Evolutionary conservation across 2,888 invertebrate species (phyloP).

Genomic region (Hemistola chrysoprasaria): DNA sequence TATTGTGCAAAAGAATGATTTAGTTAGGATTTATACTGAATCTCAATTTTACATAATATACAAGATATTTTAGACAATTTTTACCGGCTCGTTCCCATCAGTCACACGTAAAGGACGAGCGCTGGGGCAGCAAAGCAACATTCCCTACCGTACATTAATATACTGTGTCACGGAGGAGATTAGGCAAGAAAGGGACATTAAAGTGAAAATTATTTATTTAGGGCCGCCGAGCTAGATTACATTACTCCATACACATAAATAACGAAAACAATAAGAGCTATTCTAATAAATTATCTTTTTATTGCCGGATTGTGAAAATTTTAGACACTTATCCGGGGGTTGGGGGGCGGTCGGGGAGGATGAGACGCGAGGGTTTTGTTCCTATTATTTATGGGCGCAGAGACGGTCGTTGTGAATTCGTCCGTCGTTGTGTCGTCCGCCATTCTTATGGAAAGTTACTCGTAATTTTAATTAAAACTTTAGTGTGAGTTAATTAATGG

Average conservation of each 20-base stretch:
- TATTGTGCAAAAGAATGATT: too few species aligned
- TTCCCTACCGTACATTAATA: conserved; percentile 1
- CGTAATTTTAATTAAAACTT: conserved; percentile 80
- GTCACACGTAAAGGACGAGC: too few species aligned
- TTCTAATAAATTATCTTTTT: conserved; percentile 83
- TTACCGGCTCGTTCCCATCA: too few species aligned
- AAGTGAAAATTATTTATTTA: conserved; percentile 82
- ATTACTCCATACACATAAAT: conserved; percentile 83
- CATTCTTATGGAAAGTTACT: conserved; percentile 71
- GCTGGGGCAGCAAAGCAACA: not conserved
- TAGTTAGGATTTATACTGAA: too few species aligned
- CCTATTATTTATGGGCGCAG: conserved; percentile 80
- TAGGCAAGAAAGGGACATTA: conserved; percentile 81
- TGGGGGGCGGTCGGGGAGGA: conserved; percentile 40
- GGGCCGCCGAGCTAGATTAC: conserved; percentile 79
- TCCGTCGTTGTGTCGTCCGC: conserved; percentile 66
- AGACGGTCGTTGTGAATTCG: conserved; percentile 76
- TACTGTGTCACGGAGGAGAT: conserved; percentile 59
- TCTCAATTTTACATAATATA: too few species aligned
- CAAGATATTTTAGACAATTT: too few species aligned
- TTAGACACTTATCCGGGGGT: conserved; percentile 79
- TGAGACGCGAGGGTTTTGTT: conserved; percentile 69
- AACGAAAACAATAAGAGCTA: conserved; percentile 82
- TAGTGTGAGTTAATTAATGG: conserved; percentile 76
- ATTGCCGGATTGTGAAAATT: conserved; percentile 83